Conservation (phyloP, 2,888 invertebrate genomes). For the Blomia tropicalis region DNA sequence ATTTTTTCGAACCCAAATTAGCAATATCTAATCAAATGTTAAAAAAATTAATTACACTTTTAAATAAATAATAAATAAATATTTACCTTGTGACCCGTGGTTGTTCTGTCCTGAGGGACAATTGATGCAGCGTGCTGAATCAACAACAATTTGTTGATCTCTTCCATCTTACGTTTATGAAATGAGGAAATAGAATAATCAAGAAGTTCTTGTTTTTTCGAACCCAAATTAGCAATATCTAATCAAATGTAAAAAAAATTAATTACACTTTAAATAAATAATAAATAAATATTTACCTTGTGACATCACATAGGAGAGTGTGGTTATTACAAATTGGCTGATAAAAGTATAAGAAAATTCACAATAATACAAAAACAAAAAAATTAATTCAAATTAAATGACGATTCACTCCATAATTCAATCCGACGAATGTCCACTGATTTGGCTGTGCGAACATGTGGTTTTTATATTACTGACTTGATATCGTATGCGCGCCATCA, state of each 20-base stretch:
- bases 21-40: conserved; percentile 6
- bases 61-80: background rate
- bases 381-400: no score
- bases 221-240: conserved; percentile 35
- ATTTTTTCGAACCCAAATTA: conserved; percentile 42
- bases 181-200: conserved; percentile 77
- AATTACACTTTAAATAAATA: background rate
- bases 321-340: no score
- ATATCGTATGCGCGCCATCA: no score
- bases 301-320: no score
- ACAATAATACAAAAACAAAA: no score
- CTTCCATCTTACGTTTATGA: conserved; percentile 77
- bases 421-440: no score
- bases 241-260: background rate
- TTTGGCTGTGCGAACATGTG: no score
- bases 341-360: no score
- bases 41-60: background rate
- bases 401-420: no score
- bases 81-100: conserved; percentile 4
- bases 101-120: no score
- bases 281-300: background rate
- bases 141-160: conserved; percentile 77
- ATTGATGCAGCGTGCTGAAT: no score
- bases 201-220: conserved; percentile 51
- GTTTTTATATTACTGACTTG: no score